Evolutionary conservation across 2,113 vertebrate species (phyloP).

Genomic region (Coracopsis vasa): DNA sequence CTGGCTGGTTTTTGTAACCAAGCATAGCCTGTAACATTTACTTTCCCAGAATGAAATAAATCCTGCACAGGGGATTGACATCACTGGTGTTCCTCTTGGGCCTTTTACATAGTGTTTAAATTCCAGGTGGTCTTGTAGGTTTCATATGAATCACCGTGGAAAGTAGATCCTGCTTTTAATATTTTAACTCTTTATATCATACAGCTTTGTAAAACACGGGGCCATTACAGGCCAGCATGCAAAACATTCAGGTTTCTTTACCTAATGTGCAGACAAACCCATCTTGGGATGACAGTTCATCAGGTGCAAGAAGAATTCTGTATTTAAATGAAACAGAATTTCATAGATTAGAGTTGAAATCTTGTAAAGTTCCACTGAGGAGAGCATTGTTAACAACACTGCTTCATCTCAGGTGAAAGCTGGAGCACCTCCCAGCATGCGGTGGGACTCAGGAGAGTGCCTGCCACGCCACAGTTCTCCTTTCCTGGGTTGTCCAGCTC

Average conservation of each 20-base stretch:
- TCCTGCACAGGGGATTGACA: not conserved
- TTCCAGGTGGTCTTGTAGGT: not conserved
- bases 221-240: not conserved
- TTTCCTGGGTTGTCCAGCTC: not conserved
- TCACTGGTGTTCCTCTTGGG: not conserved
- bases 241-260: not conserved
- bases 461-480: not conserved
- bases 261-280: not conserved
- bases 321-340: not conserved
- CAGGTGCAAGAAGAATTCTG: not conserved
- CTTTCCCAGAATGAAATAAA: constrained; percentile 4
- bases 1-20: not conserved
- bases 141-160: not conserved
- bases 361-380: not conserved
- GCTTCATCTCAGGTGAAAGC: not conserved
- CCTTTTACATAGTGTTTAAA: not conserved
- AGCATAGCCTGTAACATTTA: not conserved
- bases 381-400: not conserved
- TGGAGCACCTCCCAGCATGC: not conserved
- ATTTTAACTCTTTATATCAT: not conserved
- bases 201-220: not conserved
- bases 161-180: not conserved
- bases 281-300: not conserved
- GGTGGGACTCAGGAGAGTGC: not conserved
- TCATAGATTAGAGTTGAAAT: not conserved